Base-by-base conservation (phyloP, 2,888 invertebrate genomes). In the Punctoribates punctum region DNA sequence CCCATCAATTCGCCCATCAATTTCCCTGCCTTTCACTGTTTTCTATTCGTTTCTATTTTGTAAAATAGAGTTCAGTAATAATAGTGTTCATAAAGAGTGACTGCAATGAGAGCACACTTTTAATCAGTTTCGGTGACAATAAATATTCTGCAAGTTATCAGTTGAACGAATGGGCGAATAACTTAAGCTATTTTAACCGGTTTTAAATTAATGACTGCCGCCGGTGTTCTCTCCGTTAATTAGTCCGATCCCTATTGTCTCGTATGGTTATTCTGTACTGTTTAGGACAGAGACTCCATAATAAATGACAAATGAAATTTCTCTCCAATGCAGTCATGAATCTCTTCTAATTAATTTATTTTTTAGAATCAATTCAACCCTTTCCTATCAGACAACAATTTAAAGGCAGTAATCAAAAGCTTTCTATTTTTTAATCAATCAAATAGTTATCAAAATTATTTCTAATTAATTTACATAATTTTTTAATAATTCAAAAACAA, bases 101-200 rank as follows among this genome's bases (percentile, higher is more conserved):
- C 11, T 23, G 57, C 54, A 57, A 8, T 20, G 57, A 70, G 65
- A 34, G 65, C n/a, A 46, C 42, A 70, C 46, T 70, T 70, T 70
- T 70, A 70, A 70, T 70, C 70, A 70, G 70, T 70, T 70, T 70
- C 34, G 23, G 70, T 70, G 70, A 70, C 70, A 70, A 65, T 65
- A 65, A 70, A 70, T 70, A 70, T 70, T 70, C 3, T 70, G 70
- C 42, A 46, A 70, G 46, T 70, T 70, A 70, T 70, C 70, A 46
- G 70, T 67, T 38, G 42, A 70, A 70, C 70, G 11, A 38, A 46
- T 25, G 70, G 46, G 20, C 38, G 38, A 65, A 42, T 34, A 65
- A 34, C 34, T 34, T 62, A 70, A 70, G 38, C 70, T 23, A 70
- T 70, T 70, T 70, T 70, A 70, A 70, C 70, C 46, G 42, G 70